A percentile compares a stretch with the other conserved stretches of the same genome.
Conservation (phyloP, 2,797 vertebrate genomes). For the Bradypodion pumilum region DNA sequence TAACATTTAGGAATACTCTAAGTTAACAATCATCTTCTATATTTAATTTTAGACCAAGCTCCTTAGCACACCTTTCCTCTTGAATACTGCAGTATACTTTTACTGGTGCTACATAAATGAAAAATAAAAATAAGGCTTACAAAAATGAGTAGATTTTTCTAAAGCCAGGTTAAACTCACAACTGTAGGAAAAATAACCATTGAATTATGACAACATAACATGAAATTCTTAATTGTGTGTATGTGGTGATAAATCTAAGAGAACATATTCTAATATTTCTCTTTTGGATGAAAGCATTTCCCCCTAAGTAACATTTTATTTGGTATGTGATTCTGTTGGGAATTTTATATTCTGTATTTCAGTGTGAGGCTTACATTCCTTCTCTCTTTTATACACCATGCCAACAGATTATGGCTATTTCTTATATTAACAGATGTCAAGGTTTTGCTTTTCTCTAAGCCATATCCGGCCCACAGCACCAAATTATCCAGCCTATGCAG, state of each 20-base stretch:
- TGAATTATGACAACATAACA: not conserved
- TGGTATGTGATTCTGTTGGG: conserved; percentile 30
- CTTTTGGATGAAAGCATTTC: conserved; percentile 24
- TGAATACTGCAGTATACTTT: not conserved
- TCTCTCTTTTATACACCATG: not conserved
- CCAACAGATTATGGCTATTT: not conserved
- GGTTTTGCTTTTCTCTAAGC: not conserved
- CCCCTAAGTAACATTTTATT: not conserved
- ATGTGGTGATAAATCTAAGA: not conserved
- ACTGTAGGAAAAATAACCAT: not conserved
- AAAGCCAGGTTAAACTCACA: not conserved
- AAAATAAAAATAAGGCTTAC: not conserved
- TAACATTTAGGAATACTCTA: no score
- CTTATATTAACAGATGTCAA: not conserved
- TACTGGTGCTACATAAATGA: not conserved
- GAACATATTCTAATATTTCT: not conserved
- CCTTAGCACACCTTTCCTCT: not conserved
- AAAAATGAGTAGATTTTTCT: not conserved
- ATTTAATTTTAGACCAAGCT: not conserved
- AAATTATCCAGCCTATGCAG: no score
- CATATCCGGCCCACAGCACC: no score
- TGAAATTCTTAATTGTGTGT: not conserved
- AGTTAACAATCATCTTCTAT: not conserved
- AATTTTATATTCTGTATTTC: conserved; percentile 8
- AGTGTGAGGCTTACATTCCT: conserved; percentile 16